Conservation (phyloP, 2,888 invertebrate genomes). For the Timema podura region DNA sequence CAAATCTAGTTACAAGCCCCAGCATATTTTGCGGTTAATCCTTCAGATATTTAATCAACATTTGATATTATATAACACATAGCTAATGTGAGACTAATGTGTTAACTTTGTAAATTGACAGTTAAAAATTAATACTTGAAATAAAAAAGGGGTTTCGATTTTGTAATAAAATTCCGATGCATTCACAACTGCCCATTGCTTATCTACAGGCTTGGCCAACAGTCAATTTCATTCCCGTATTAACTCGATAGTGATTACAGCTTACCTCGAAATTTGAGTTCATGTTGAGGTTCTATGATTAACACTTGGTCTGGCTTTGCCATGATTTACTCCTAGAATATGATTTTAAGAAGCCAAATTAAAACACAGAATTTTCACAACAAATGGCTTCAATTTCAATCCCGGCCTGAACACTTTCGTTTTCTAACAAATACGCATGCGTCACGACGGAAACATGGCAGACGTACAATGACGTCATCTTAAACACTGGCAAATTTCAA, state of each 20-base stretch:
- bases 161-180: constrained; percentile 36
- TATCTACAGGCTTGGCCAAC: constrained; percentile 21
- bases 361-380: constrained; percentile 29
- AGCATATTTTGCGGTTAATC: no score
- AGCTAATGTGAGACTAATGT: no score
- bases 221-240: neutral
- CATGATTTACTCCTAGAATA: constrained; percentile 47
- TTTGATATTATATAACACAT: no score
- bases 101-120: no score
- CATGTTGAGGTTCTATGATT: constrained; percentile 81
- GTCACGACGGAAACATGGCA: constrained; percentile 36
- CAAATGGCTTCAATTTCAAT: constrained; percentile 35
- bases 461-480: constrained; percentile 25
- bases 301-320: constrained; percentile 74
- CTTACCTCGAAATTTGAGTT: constrained; percentile 86
- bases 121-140: neutral
- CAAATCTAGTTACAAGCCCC: no score
- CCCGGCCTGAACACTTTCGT: constrained; percentile 34
- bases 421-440: constrained; percentile 36
- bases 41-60: no score
- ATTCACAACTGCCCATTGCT: constrained; percentile 12
- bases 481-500: neutral
- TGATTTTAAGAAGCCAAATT: constrained; percentile 27
- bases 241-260: neutral
- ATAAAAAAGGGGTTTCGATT: constrained; percentile 25